Percentiles rank a stretch among this genome's conserved stretches.
These are phyloP conservation scores for Nomada ferruginata DNA, from an alignment of 2,888 invertebrate genomes.

Conservation along the genomic window DNA sequence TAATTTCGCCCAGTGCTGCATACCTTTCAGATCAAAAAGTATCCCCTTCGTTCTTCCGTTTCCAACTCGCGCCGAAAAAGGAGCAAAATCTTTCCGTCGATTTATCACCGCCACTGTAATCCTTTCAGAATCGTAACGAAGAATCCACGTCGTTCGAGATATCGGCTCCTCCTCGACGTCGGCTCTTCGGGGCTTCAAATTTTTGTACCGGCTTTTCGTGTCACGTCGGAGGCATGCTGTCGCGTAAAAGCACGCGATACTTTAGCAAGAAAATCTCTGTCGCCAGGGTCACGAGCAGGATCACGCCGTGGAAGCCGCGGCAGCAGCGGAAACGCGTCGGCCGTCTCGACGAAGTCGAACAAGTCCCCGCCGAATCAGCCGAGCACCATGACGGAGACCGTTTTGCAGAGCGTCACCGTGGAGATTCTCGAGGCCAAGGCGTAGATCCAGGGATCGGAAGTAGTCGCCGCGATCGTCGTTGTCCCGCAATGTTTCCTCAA, in stretches of 20 bases:
- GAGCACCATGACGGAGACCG: conserved; percentile 72
- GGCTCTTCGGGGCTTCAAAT: conserved; percentile 61
- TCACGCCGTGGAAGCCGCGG: conserved; percentile 90
- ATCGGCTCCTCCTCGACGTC: conserved; percentile 38
- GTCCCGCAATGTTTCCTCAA: not conserved
- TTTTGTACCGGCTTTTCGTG: conserved; percentile 67
- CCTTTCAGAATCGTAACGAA: conserved; percentile 23
- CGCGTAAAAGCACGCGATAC: conserved; percentile 69
- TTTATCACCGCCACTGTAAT: conserved; percentile 31
- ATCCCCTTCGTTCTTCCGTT: no score
- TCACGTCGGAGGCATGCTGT: conserved; percentile 50
- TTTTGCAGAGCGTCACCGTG: conserved; percentile 88
- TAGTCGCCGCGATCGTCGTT: conserved; percentile 11
- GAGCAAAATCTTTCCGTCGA: not conserved
- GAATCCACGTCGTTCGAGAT: conserved; percentile 23
- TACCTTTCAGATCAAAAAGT: no score
- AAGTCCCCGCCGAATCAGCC: conserved; percentile 81
- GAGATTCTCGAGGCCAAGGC: conserved; percentile 90
- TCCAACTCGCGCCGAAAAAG: no score
- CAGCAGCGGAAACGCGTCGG: conserved; percentile 91
- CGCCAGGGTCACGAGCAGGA: conserved; percentile 85
- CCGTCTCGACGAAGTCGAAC: conserved; percentile 89
- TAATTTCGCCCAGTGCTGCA: no score
- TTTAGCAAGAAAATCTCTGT: conserved; percentile 77
- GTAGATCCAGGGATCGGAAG: conserved; percentile 75